Conservation (phyloP, 2,888 invertebrate species). For the Euplagia quadripunctaria region DNA sequence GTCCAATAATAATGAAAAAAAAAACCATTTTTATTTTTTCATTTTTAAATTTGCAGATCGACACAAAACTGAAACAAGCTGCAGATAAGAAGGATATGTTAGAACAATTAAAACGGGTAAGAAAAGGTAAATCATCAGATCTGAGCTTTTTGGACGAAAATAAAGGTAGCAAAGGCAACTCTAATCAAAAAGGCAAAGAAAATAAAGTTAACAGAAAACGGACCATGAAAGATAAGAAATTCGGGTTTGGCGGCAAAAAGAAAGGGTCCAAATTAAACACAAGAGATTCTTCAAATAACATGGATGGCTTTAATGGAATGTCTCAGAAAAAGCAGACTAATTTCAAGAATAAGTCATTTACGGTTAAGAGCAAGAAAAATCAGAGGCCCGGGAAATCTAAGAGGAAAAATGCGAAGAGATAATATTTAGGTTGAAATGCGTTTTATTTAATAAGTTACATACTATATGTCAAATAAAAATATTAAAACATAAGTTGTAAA, state of each 20-base stretch:
- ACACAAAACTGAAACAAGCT: slow-evolving; percentile 94
- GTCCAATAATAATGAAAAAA: background rate
- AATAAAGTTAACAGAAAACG: slow-evolving; percentile 82
- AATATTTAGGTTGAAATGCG: slow-evolving; percentile 33
- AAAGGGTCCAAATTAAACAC: slow-evolving; percentile 96
- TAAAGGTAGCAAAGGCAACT: slow-evolving; percentile 62
- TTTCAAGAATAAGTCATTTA: slow-evolving; percentile 78
- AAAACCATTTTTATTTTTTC: background rate
- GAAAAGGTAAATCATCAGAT: slow-evolving; percentile 93
- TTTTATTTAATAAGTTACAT: slow-evolving; percentile 29
- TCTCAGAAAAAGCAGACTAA: slow-evolving; percentile 73
- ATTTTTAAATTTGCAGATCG: slow-evolving; percentile 86
- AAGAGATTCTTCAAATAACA: slow-evolving; percentile 91
- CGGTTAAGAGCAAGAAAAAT: slow-evolving; percentile 77
- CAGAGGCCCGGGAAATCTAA: slow-evolving; percentile 88
- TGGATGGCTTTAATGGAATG: slow-evolving; percentile 87
- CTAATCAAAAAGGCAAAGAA: slow-evolving; percentile 62
- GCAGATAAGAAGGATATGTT: slow-evolving; percentile 97
- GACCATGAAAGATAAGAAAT: slow-evolving; percentile 93
- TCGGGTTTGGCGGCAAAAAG: slow-evolving; percentile 98
- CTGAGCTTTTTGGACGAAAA: slow-evolving; percentile 93
- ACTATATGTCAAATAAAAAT: slow-evolving; percentile 11
- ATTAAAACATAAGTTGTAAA: background rate
- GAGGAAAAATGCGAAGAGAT: slow-evolving; percentile 76
- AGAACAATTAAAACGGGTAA: slow-evolving; percentile 97